Base-by-base conservation (phyloP, 35 echinoderm and acorn worm genomes). In the Nesometra sesokonis region DNA sequence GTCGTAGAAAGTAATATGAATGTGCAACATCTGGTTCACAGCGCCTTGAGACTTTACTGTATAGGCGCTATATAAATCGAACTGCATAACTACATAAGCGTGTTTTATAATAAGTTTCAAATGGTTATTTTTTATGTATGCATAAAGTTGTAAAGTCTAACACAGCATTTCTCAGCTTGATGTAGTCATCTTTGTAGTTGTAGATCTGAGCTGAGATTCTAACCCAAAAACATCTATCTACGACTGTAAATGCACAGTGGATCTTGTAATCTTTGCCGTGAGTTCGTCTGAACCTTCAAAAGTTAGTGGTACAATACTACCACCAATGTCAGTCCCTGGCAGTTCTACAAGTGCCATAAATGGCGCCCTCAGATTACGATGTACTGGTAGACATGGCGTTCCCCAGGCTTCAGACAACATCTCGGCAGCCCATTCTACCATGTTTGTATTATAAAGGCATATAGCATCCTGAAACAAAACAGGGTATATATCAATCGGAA, bases 171-270 rank as follows among this genome's bases (percentile, higher is more conserved):
- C 89, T 88, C 5, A 98, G 47, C 46, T 40, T 43, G 79, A 38
- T 85, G 57, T 93, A 98, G 84, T 98, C 95, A 39, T 91, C 89
- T 78, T 91, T 86, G 35, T 38, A 82, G 82, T 98, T 98, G 79
- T 93, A 92, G 15, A 92, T 92, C 7, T 98, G 89, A 21, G 39
- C 89, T 36, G 86, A 89, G 27, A 98, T 35, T 37, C 95, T 82
- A 11, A 77, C 46, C 84, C 87, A 98, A 11, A 89, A 46, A 30
- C 80, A 85, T 7, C 76, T 85, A 29, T 77, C 47, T 33, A 87
- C 46, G 0, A 31, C 32, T 34, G 31, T 84, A 11, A 90, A 46
- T 29, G n/a, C 32, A 21, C 80, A 81, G 17, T 33, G 30, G 33
- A 81, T 34, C 17, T 81, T 31, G 29, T 30, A 81, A 13, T 81